A percentile compares a stretch with the other conserved stretches of the same genome.
phyloP scores from a whole-genome alignment of 2,797 vertebrate genomes.

The Neostethus bicornis region DNA sequence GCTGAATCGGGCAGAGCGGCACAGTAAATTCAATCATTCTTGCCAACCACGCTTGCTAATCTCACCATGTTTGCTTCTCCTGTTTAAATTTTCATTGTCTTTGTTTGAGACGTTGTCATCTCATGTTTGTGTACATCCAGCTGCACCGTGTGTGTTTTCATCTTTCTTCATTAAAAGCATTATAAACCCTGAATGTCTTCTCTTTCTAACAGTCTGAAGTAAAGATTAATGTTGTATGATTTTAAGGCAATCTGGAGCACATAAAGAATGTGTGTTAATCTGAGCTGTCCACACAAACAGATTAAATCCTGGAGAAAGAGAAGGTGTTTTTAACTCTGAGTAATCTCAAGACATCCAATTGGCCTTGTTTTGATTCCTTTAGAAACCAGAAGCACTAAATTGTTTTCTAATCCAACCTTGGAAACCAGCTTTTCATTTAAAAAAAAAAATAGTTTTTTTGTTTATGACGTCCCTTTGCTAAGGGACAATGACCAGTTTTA shows the following conservation, averaged over 20 bases:
- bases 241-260: not conserved
- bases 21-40: conserved; percentile 25
- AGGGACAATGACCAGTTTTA: not conserved
- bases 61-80: conserved; percentile 28
- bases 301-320: not conserved
- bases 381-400: not conserved
- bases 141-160: conserved; percentile 6
- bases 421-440: not conserved
- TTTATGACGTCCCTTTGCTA: not conserved
- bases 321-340: not conserved
- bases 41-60: conserved; percentile 33
- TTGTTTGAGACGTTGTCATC: conserved; percentile 23
- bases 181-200: conserved; percentile 7
- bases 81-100: conserved; percentile 40
- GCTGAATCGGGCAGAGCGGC: conserved; percentile 9
- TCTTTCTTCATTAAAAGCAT: conserved; percentile 16
- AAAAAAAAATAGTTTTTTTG: not conserved
- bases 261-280: not conserved
- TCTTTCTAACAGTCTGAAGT: not conserved
- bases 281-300: not conserved
- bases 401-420: not conserved
- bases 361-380: not conserved
- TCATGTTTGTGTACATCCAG: conserved; percentile 34
- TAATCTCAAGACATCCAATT: conserved; percentile 4
- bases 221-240: not conserved